Conservation (phyloP, 2,888 invertebrate genomes). For the Sphaeridia pumilis region DNA sequence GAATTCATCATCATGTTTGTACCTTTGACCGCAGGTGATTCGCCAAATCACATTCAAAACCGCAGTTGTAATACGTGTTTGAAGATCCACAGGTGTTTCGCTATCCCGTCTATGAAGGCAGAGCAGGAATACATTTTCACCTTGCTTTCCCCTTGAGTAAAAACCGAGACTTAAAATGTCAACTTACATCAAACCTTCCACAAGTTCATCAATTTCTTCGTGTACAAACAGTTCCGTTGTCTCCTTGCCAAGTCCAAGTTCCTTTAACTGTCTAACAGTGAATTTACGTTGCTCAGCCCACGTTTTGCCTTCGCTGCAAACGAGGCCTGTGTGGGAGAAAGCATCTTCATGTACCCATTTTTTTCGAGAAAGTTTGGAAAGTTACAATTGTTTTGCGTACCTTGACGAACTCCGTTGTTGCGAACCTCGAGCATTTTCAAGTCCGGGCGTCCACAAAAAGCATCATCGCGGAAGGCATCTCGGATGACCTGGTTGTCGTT, state of each 20-base stretch:
- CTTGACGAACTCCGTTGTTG: conserved; percentile 28
- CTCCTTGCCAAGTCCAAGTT: conserved; percentile 32
- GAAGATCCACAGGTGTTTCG: conserved; percentile 22
- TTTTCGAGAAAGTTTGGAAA: no score
- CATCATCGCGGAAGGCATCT: conserved; percentile 32
- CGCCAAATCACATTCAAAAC: conserved; percentile 34
- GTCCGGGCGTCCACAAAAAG: conserved; percentile 30
- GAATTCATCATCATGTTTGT: conserved; percentile 28
- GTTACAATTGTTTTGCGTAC: conserved; percentile 12
- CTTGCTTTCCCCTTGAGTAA: not conserved
- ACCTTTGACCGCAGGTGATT: conserved; percentile 34
- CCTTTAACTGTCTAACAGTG: conserved; percentile 29
- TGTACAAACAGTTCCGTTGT: conserved; percentile 28
- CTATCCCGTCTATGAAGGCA: conserved; percentile 16
- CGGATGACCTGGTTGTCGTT: conserved; percentile 29
- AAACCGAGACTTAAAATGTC: not conserved
- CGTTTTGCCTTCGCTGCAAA: conserved; percentile 32
- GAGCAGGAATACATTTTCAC: not conserved
- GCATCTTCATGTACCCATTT: not conserved
- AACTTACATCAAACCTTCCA: conserved; percentile 21
- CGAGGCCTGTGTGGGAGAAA: conserved; percentile 22
- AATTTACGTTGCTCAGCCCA: conserved; percentile 34
- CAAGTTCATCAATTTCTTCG: conserved; percentile 30
- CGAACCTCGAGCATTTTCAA: conserved; percentile 34
- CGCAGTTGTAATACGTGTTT: conserved; percentile 26